Evolutionary conservation across 1,140 invertebrate species (phyloP), one percentile per base, ranked within the genome.

Genomic region (Hyles vespertilio): DNA sequence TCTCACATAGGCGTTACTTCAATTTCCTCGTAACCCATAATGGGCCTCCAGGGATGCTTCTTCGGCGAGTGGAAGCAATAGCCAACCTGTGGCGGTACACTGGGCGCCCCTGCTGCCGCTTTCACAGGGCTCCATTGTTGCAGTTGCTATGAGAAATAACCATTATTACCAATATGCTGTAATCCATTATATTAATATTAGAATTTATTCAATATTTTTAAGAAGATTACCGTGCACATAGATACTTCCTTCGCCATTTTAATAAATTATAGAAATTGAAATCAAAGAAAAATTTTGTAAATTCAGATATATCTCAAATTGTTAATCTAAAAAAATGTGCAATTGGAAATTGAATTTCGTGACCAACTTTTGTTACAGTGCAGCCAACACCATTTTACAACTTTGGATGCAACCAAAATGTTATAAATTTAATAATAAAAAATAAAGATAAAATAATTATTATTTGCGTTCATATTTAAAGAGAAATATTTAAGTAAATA

Each of bases 41-140:
- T 94, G 8, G 94, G 93, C 56, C 94, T 87, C 94, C 95, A 95
- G 7, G 94, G 93, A 78, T 95, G 93, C 59, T 92, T 92, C 57
- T 91, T 89, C 5, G 92, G 90, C 4, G 92, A 92, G 74, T 93
- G 89, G 61, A 88, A 90, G 53, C 87, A 89, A 58, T 89, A 87
- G 7, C 88, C 88, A 6, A 85, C 75, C 66, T 86, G 84, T 0
- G 89, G 88, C 0, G 87, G 85, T 9, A 76, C 65, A 40, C 61
- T 79, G 7, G 82, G 77, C 54, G 79, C 61, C 2, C 88, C 75
- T 11, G 80, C 75, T 3, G 74, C 77, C 22, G 86, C 82, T 61
- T 86, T 89, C 9, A 89, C 82, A n/a, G 85, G 88, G 59, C 85
- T 91, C 91, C 91, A 92, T 88, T 91, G 87, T 77, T 92, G 91